A percentile compares a stretch with the other conserved stretches of the same genome.
Conservation (phyloP, 2,113 vertebrate species). For the Tetrax tetrax region DNA sequence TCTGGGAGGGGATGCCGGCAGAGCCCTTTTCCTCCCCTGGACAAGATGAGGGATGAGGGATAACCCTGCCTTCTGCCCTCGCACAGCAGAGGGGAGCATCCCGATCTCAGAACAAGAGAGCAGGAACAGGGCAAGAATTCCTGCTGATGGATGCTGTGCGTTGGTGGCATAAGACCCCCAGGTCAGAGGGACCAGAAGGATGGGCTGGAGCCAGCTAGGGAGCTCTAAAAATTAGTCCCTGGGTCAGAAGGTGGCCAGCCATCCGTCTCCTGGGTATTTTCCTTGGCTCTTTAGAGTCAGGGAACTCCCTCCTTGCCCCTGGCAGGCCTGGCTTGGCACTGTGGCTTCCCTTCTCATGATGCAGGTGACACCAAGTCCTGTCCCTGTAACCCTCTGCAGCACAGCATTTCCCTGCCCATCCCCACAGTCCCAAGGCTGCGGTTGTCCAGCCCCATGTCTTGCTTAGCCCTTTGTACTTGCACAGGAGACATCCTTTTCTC, state of each 20-base stretch:
- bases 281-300: background rate
- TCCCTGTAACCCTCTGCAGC: background rate
- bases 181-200: background rate
- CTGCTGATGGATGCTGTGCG: background rate
- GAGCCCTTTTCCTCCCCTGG: background rate
- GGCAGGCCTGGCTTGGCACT: background rate
- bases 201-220: background rate
- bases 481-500: background rate
- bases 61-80: background rate
- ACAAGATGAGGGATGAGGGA: background rate
- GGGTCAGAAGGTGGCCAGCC: background rate
- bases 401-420: background rate
- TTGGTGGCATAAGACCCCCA: fast-evolving
- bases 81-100: background rate
- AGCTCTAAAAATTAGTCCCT: background rate
- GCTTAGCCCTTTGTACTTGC: background rate
- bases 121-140: background rate
- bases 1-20: background rate
- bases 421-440: background rate
- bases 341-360: fast-evolving
- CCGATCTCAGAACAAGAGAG: background rate
- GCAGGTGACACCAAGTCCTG: background rate
- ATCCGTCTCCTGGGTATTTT: background rate
- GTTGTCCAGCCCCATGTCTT: background rate
- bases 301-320: background rate